phyloP scores from a whole-genome alignment of 1,140 invertebrate species.

The Helicoverpa armigera region DNA sequence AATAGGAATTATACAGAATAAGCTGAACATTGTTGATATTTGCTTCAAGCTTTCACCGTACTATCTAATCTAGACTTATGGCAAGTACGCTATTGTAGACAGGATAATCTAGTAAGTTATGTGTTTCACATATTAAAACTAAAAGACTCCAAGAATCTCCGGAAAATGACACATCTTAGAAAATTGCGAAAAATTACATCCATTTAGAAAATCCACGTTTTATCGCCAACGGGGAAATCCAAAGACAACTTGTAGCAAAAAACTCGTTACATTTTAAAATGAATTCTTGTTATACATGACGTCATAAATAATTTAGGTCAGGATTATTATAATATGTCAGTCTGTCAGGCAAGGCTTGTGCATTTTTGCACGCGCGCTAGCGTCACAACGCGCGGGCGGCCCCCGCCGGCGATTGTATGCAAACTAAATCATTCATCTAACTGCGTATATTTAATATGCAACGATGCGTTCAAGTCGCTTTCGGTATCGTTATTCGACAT shows the following conservation, averaged over 20 bases:
- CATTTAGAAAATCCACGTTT: conserved; percentile 2
- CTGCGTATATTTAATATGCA: conserved; percentile 38
- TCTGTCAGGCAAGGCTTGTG: conserved; percentile 55
- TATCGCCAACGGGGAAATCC: not conserved
- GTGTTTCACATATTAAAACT: too few relatives aligned
- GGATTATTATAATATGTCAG: conserved; percentile 59
- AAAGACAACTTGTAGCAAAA: not conserved
- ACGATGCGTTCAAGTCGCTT: conserved; percentile 4
- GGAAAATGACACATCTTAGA: not conserved
- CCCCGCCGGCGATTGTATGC: conserved; percentile 71
- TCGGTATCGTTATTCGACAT: conserved; percentile 47
- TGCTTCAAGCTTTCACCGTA: not conserved
- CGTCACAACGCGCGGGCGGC: conserved; percentile 49
- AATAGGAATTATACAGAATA: conserved; percentile 4
- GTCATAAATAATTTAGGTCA: conserved; percentile 40
- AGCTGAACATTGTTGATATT: not conserved
- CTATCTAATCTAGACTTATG: not conserved
- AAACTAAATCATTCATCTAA: conserved; percentile 59
- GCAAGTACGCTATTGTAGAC: too few relatives aligned
- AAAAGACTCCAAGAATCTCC: too few relatives aligned
- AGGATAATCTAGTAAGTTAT: too few relatives aligned
- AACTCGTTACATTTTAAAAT: conserved; percentile 3
- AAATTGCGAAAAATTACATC: too few relatives aligned
- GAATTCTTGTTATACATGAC: conserved; percentile 28
- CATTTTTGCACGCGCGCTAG: conserved; percentile 71